Evolutionary conservation across 2,888 invertebrate species (phyloP).

Genomic region (Apamea epomidion): DNA sequence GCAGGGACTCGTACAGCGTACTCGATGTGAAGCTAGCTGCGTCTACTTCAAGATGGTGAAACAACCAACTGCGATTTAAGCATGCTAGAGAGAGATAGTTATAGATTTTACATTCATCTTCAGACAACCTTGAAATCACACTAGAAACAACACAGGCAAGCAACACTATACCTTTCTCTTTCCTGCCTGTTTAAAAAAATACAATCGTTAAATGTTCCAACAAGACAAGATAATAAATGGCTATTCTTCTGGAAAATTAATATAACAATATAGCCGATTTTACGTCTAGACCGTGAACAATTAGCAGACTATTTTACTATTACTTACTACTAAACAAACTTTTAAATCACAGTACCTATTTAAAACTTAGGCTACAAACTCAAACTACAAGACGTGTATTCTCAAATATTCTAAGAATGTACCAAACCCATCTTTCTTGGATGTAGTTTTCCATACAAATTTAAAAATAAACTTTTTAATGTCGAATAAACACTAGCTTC

Average conservation of each 20-base stretch:
- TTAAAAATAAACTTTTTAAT: slow-evolving; percentile 20
- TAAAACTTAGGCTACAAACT: background rate
- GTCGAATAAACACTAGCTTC: slow-evolving; percentile 10
- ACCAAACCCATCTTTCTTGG: background rate
- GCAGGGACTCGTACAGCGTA: slow-evolving; percentile 74
- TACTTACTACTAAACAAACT: background rate
- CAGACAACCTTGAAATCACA: slow-evolving; percentile 83
- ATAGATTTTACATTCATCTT: slow-evolving; percentile 68
- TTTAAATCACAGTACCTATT: background rate
- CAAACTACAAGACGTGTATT: background rate
- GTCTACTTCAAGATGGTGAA: slow-evolving; percentile 75
- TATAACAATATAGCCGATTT: slow-evolving; percentile 35
- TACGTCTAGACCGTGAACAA: slow-evolving; percentile 17
- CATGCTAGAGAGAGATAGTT: slow-evolving; percentile 74
- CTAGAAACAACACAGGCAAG: slow-evolving; percentile 73
- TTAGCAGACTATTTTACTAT: slow-evolving; percentile 3
- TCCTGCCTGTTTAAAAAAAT: slow-evolving; percentile 80
- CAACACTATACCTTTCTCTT: slow-evolving; percentile 81
- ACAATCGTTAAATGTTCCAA: slow-evolving; percentile 77
- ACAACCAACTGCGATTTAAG: slow-evolving; percentile 54
- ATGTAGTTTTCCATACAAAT: slow-evolving; percentile 23
- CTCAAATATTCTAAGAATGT: slow-evolving; percentile 10
- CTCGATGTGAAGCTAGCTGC: slow-evolving; percentile 78
- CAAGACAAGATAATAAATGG: slow-evolving; percentile 62
- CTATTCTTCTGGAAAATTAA: slow-evolving; percentile 53